phyloP scores from a whole-genome alignment of 2,113 vertebrate genomes.

The Solea senegalensis region DNA sequence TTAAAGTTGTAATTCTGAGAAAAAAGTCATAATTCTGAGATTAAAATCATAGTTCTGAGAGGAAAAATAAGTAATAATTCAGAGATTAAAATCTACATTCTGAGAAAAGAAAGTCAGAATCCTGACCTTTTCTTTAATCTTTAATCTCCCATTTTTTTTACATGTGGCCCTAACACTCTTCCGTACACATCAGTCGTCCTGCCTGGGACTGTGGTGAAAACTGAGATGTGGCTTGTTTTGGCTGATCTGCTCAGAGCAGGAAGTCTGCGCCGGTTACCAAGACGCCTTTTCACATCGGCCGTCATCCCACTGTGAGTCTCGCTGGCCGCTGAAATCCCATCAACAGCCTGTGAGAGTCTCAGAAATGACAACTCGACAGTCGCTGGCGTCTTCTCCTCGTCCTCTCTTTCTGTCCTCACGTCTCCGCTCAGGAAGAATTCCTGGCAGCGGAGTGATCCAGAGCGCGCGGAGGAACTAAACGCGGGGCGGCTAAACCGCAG shows the following conservation, averaged over 20 bases:
- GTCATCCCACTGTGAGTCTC: conserved; percentile 17
- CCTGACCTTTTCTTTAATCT: no score
- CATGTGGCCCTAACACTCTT: no score
- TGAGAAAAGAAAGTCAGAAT: no score
- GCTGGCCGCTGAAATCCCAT: conserved; percentile 19
- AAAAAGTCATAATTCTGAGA: no score
- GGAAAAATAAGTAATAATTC: no score
- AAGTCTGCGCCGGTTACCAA: conserved; percentile 43
- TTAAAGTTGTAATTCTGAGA: no score
- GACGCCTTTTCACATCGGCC: conserved; percentile 41
- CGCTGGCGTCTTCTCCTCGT: conserved; percentile 27
- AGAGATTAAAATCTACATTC: no score
- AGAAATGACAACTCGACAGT: conserved; percentile 50
- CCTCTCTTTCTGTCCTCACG: conserved; percentile 15
- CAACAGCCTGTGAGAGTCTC: conserved; percentile 43
- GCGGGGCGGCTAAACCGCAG: no score
- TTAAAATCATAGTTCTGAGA: no score
- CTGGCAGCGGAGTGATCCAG: no score
- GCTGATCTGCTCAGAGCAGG: conserved; percentile 44
- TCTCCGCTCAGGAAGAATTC: conserved; percentile 16
- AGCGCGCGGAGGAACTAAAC: no score
- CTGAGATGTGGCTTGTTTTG: conserved; percentile 5
- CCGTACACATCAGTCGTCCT: conserved; percentile 15
- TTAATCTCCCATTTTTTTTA: no score
- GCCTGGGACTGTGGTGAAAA: conserved; percentile 17